Evolutionary conservation across 2,888 invertebrate species (phyloP).

Genomic region (Synanthedon formicaeformis): DNA sequence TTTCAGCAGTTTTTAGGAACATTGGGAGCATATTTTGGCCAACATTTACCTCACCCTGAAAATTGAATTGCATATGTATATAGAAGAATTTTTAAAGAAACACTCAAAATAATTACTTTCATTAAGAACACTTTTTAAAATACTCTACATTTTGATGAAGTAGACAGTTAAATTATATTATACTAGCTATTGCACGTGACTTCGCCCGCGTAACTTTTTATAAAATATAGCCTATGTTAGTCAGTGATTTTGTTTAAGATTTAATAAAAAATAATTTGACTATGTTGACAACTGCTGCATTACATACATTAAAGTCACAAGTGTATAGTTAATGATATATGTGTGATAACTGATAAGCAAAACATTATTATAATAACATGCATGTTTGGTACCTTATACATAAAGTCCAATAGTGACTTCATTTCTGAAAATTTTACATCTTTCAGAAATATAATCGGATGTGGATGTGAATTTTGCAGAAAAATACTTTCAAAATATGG

Average conservation of each 20-base stretch:
- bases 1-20: slow-evolving; percentile 93
- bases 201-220: too few relatives aligned
- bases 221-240: too few relatives aligned
- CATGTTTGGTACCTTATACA: slow-evolving; percentile 80
- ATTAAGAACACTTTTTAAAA: neutral
- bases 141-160: neutral
- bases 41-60: slow-evolving; percentile 85
- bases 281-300: too few relatives aligned
- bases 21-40: slow-evolving; percentile 91
- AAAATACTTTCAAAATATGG: slow-evolving; percentile 94
- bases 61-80: slow-evolving; percentile 8
- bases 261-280: neutral
- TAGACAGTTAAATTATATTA: neutral
- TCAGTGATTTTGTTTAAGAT: too few relatives aligned
- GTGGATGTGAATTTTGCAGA: slow-evolving; percentile 88
- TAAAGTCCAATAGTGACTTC: slow-evolving; percentile 90
- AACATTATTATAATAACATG: too few relatives aligned
- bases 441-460: slow-evolving; percentile 92
- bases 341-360: too few relatives aligned
- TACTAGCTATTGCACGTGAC: too few relatives aligned
- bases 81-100: neutral
- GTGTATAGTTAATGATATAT: too few relatives aligned
- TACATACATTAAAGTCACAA: too few relatives aligned
- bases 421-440: slow-evolving; percentile 91
- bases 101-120: neutral